Percentiles rank a stretch among this genome's conserved stretches.
These are phyloP conservation scores for Diplodus puntazzo DNA, from an alignment of 2,797 vertebrate genomes.

Conservation along the genomic window DNA sequence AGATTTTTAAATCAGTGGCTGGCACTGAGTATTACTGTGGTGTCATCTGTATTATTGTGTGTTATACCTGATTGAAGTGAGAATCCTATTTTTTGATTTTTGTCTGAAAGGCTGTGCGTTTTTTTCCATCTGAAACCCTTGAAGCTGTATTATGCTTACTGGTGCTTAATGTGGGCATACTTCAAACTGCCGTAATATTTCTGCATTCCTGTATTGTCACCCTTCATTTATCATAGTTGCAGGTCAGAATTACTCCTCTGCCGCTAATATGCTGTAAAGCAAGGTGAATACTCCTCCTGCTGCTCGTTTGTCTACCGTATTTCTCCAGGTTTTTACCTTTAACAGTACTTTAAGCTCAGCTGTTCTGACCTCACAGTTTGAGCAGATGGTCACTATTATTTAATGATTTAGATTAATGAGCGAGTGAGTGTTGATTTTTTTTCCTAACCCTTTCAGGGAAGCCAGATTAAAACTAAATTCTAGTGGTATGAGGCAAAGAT, in stretches of 20 bases:
- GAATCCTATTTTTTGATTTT: neutral
- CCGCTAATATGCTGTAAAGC: constrained; percentile 6
- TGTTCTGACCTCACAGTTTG: neutral
- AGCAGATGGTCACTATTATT: neutral
- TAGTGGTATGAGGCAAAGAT: neutral
- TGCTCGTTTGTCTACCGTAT: neutral
- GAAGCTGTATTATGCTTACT: constrained; percentile 51
- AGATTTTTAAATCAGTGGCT: neutral
- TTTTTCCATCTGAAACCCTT: constrained; percentile 35
- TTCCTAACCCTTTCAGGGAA: neutral
- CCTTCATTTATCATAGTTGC: constrained; percentile 44
- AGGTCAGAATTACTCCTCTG: constrained; percentile 35
- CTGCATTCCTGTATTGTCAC: constrained; percentile 45
- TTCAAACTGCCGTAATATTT: constrained; percentile 51
- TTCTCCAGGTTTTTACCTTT: neutral
- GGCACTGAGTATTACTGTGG: neutral
- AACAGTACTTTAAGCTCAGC: neutral
- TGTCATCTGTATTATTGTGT: neutral
- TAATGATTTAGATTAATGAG: constrained; percentile 13
- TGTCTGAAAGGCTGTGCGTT: neutral
- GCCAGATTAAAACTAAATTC: neutral
- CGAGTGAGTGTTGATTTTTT: neutral
- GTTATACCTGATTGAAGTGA: constrained; percentile 3
- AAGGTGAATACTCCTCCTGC: neutral
- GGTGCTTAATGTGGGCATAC: constrained; percentile 62